A percentile compares a stretch with the other conserved stretches of the same genome.
Evolutionary conservation across 2,888 invertebrate genomes (phyloP).

Genomic region (Nomada hirtipes): DNA sequence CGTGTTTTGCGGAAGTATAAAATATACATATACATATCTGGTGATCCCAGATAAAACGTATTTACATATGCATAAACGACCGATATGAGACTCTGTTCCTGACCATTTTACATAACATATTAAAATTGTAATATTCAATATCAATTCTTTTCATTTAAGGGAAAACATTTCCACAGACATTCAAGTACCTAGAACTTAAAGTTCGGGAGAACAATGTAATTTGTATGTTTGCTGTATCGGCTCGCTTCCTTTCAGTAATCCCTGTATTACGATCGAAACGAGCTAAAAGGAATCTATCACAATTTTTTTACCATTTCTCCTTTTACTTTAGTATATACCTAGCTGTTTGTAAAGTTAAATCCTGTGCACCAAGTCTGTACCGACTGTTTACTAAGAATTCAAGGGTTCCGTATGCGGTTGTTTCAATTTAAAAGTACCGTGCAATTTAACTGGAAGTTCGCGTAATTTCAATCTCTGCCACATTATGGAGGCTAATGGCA

Average conservation of each 20-base stretch:
- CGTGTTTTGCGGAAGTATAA: constrained; percentile 7
- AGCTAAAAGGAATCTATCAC: no score
- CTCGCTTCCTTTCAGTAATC: no score
- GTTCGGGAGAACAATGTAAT: no score
- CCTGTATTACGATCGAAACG: no score
- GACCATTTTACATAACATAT: background rate
- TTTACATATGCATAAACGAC: background rate
- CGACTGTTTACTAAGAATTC: background rate
- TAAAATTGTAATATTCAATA: background rate
- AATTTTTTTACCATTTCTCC: background rate
- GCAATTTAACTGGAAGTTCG: background rate
- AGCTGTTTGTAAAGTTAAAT: no score
- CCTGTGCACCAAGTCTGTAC: no score
- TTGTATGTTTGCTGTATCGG: no score
- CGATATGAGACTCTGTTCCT: background rate
- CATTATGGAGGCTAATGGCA: constrained; percentile 15
- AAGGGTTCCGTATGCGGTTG: background rate
- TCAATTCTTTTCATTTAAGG: background rate
- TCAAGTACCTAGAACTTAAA: no score
- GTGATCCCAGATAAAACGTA: background rate
- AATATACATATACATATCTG: background rate
- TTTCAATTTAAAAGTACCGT: background rate
- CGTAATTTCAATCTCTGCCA: constrained; percentile 16
- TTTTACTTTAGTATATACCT: background rate
- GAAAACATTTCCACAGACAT: background rate